Evolutionary conservation across 2,797 vertebrate species (phyloP).

Genomic region (Spinus olivaceus): DNA sequence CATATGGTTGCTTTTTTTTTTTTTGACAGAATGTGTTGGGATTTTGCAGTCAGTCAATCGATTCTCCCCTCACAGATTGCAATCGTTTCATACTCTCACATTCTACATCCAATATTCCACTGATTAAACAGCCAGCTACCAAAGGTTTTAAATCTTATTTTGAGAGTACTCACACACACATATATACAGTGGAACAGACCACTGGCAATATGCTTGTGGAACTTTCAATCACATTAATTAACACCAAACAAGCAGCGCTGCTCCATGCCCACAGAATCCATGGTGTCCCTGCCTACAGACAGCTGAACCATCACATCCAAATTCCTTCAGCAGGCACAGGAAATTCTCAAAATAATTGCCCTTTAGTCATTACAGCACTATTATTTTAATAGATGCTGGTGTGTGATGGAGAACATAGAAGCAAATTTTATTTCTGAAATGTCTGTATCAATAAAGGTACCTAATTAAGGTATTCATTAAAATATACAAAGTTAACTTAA

Average conservation of each 20-base stretch:
- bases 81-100: neutral
- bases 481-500: constrained; percentile 60
- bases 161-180: neutral
- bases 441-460: constrained; percentile 58
- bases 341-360: constrained; percentile 2
- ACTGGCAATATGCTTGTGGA: neutral
- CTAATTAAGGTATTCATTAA: constrained; percentile 67
- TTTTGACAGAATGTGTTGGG: neutral
- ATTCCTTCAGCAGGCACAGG: neutral
- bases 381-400: constrained; percentile 37
- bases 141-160: neutral
- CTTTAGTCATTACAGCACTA: neutral
- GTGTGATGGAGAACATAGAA: neutral
- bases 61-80: neutral
- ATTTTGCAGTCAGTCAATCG: neutral
- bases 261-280: neutral
- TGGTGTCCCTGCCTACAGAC: neutral
- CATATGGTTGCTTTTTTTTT: neutral
- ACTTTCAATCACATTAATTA: neutral
- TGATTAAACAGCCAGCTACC: neutral
- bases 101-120: neutral
- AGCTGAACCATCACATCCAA: neutral
- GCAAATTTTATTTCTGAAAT: constrained; percentile 63
- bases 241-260: neutral
- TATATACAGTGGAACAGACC: neutral